These are phyloP conservation scores for Argynnis bischoffii DNA, from an alignment of 2,888 invertebrate species.

Conservation along the genomic window DNA sequence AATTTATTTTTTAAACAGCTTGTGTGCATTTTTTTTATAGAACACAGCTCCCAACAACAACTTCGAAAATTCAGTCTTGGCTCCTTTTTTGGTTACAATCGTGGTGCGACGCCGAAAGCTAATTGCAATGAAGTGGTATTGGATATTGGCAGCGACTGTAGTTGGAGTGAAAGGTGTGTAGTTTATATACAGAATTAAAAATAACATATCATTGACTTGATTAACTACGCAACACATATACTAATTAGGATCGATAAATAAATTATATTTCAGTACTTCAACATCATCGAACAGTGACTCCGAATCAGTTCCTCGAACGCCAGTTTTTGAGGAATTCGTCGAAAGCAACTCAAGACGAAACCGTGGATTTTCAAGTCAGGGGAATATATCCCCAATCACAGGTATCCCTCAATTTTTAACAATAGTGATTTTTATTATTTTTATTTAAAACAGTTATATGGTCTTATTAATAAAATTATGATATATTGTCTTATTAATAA, in stretches of 20 bases:
- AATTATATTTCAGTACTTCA: slow-evolving; percentile 53
- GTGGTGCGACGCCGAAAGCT: slow-evolving; percentile 53
- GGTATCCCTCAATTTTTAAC: slow-evolving; percentile 45
- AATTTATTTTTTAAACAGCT: too few species aligned
- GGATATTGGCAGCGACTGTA: slow-evolving; percentile 75
- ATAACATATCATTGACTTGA: neutral
- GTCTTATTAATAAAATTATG: too few species aligned
- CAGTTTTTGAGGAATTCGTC: slow-evolving; percentile 75
- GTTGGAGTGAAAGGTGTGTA: slow-evolving; percentile 72
- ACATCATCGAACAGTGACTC: slow-evolving; percentile 76
- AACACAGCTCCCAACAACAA: slow-evolving; percentile 53
- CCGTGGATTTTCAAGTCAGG: slow-evolving; percentile 58
- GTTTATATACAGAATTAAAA: neutral
- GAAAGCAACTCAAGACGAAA: slow-evolving; percentile 55
- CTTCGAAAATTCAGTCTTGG: slow-evolving; percentile 78
- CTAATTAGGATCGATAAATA: neutral
- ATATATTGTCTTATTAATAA: too few species aligned
- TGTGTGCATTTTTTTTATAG: slow-evolving; percentile 22
- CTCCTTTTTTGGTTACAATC: slow-evolving; percentile 72
- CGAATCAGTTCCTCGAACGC: slow-evolving; percentile 73
- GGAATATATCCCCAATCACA: slow-evolving; percentile 64
- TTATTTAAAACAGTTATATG: too few species aligned
- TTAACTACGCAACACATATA: neutral
- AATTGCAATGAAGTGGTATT: slow-evolving; percentile 71
- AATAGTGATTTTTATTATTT: too few species aligned